Conservation (phyloP, 2,888 invertebrate species). For the Cyaniris semiargus region DNA sequence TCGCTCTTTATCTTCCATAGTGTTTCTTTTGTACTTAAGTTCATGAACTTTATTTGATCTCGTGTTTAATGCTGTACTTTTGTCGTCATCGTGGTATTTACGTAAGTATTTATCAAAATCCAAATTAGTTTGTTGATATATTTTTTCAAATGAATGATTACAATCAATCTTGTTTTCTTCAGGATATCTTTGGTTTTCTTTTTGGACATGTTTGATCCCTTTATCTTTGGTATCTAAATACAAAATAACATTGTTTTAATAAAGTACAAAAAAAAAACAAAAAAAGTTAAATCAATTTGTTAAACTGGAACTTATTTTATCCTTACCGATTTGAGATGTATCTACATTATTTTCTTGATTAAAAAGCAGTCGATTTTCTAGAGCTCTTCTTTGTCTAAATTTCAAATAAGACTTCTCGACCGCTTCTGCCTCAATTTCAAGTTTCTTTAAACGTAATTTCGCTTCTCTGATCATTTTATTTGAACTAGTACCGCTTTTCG, state of each 20-base stretch:
- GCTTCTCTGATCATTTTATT: slow-evolving; percentile 77
- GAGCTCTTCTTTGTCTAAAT: slow-evolving; percentile 57
- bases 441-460: slow-evolving; percentile 68
- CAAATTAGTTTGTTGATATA: slow-evolving; percentile 41
- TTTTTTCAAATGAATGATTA: slow-evolving; percentile 29
- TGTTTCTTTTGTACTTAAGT: not conserved
- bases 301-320: not conserved
- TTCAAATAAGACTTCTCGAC: slow-evolving; percentile 77
- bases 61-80: slow-evolving; percentile 48
- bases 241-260: not conserved
- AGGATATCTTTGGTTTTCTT: slow-evolving; percentile 29
- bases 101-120: slow-evolving; percentile 59
- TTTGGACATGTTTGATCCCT: not conserved
- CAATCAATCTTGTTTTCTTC: slow-evolving; percentile 36
- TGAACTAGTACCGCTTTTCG: slow-evolving; percentile 58
- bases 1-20: not conserved
- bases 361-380: slow-evolving; percentile 18
- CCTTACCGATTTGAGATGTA: not conserved
- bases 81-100: slow-evolving; percentile 51
- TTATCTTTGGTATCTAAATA: not conserved
- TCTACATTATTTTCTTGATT: not conserved
- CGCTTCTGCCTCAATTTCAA: slow-evolving; percentile 82
- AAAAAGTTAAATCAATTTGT: not conserved
- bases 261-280: not conserved
- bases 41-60: slow-evolving; percentile 47